A percentile compares a stretch with the other conserved stretches of the same genome.
phyloP scores from a whole-genome alignment of 2,113 vertebrate genomes.

The Probosciger aterrimus region DNA sequence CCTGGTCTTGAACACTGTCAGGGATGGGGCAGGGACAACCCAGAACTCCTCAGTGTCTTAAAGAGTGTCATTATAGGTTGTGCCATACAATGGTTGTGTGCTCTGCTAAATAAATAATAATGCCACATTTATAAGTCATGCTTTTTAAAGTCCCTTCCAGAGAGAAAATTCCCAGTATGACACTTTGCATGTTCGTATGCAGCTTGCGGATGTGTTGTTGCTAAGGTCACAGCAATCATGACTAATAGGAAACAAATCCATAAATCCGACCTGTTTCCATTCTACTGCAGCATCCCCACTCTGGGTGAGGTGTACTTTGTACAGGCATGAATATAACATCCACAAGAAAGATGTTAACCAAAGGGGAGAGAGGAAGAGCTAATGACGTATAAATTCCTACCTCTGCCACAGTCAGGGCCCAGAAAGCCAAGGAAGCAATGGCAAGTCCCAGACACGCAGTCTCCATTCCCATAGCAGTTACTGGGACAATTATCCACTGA shows the following conservation, averaged over 20 bases:
- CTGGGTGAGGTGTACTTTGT: neutral
- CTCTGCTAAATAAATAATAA: neutral
- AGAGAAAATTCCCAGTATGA: neutral
- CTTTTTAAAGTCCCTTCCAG: neutral
- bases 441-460: slow-evolving; percentile 92
- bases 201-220: neutral
- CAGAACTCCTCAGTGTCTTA: neutral
- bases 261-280: neutral
- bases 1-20: neutral
- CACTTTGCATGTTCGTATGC: neutral
- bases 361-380: neutral
- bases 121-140: neutral
- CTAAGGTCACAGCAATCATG: neutral
- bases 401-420: slow-evolving; percentile 94
- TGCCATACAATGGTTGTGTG: neutral
- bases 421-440: slow-evolving; percentile 95
- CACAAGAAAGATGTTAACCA: neutral
- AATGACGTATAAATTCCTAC: slow-evolving; percentile 67
- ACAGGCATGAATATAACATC: neutral
- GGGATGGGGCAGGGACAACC: neutral
- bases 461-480: slow-evolving; percentile 97
- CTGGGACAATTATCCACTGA: slow-evolving; percentile 96
- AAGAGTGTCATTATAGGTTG: neutral
- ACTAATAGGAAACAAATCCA: neutral
- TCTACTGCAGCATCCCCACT: neutral